Percentiles rank a stretch among this genome's conserved stretches.
Evolutionary conservation across 2,113 vertebrate species (phyloP).

Genomic region (Dasypus novemcinctus): DNA sequence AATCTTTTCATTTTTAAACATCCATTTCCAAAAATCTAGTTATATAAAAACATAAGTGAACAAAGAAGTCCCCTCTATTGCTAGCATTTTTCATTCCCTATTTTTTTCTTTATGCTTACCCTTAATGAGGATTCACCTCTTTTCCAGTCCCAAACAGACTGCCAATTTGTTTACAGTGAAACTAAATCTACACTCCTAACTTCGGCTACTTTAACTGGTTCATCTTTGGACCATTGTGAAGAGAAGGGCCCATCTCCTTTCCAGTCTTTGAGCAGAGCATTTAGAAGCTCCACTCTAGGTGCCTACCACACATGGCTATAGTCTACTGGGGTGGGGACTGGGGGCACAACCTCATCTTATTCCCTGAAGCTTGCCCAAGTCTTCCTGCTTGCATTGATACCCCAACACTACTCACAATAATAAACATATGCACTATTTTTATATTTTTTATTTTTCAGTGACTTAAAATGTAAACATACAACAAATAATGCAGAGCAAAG

Average conservation of each 20-base stretch:
- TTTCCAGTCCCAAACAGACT: background rate
- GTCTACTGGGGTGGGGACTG: background rate
- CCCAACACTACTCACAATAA: background rate
- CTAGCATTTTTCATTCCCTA: background rate
- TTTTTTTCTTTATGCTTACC: background rate
- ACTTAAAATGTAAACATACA: background rate
- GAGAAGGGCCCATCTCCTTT: background rate
- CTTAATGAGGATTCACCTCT: background rate
- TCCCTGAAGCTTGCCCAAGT: background rate
- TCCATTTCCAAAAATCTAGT: conserved; percentile 13
- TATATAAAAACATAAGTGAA: background rate
- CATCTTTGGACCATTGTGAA: background rate
- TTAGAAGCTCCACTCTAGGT: background rate
- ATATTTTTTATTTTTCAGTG: background rate
- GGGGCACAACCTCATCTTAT: background rate
- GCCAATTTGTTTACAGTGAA: background rate
- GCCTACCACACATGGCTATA: fast-evolving
- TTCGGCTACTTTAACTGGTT: background rate
- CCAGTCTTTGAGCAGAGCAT: no score
- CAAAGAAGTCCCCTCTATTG: background rate
- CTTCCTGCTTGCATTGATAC: background rate
- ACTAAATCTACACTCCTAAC: background rate
- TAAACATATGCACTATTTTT: background rate
- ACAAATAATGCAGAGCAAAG: background rate
- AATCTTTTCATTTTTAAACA: background rate